These are phyloP conservation scores for Oxyura jamaicensis DNA, from an alignment of 2,113 vertebrate genomes.

Conservation along the genomic window DNA sequence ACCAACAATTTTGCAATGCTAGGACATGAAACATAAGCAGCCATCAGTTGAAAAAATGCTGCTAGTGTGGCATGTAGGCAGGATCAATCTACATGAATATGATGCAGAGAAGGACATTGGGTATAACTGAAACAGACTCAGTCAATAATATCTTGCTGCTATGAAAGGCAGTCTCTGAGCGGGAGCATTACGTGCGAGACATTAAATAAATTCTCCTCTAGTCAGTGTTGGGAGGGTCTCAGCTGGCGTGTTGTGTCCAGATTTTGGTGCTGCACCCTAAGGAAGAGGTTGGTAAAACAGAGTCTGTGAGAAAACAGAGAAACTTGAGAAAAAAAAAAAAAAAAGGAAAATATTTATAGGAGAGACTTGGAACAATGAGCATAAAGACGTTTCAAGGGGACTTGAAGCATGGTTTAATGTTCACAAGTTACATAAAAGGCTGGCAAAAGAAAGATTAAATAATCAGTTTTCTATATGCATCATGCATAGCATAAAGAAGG, in stretches of 20 bases:
- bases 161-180: background rate
- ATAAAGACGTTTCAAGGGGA: background rate
- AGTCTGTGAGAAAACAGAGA: background rate
- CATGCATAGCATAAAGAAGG: background rate
- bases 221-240: rapidly evolving
- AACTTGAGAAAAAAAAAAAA: background rate
- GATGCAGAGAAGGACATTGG: rapidly evolving
- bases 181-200: rapidly evolving
- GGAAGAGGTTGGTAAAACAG: background rate
- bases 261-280: background rate
- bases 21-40: background rate
- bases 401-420: background rate
- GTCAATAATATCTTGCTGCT: background rate
- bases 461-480: background rate
- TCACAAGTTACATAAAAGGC: background rate
- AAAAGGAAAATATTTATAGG: background rate
- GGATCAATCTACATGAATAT: rapidly evolving
- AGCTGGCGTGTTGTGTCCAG: rapidly evolving
- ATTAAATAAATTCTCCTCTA: background rate
- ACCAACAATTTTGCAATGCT: background rate
- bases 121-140: rapidly evolving
- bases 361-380: background rate
- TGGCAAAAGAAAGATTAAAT: background rate
- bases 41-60: background rate
- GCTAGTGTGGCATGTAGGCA: rapidly evolving